Conservation (phyloP, 2,888 invertebrate genomes). For the Thumatha senex region DNA sequence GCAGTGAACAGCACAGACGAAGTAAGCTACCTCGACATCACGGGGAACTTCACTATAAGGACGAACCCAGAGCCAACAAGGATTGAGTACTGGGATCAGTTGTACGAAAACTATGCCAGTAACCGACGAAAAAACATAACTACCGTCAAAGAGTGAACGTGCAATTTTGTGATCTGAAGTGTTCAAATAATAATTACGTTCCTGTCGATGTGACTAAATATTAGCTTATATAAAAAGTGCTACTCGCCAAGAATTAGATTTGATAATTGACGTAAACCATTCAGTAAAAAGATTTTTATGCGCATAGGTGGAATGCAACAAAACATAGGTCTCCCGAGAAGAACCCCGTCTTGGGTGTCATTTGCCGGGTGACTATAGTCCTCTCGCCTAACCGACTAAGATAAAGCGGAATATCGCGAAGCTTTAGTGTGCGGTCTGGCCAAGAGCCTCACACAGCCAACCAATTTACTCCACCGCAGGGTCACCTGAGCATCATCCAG, state of each 20-base stretch:
- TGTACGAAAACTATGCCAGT: conserved; percentile 62
- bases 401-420: no score
- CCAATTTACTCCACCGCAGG: no score
- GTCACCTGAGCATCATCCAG: no score
- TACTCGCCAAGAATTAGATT: background rate
- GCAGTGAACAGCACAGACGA: conserved; percentile 68
- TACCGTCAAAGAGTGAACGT: conserved; percentile 13
- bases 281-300: background rate
- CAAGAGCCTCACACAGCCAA: no score
- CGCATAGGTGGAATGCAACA: no score
- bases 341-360: no score
- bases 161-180: conserved; percentile 12
- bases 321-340: no score
- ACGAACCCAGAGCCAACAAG: conserved; percentile 80
- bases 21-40: conserved; percentile 80
- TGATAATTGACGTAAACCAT: background rate
- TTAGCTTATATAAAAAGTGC: conserved; percentile 8
- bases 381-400: no score
- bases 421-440: no score
- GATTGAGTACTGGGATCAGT: conserved; percentile 83
- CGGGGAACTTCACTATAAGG: conserved; percentile 74
- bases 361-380: no score
- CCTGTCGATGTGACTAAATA: conserved; percentile 2
- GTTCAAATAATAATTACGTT: conserved; percentile 12
- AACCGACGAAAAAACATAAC: conserved; percentile 31